A percentile compares a stretch with the other conserved stretches of the same genome.
Conservation (phyloP, 2,888 invertebrate species). For the Pristionchus japonicus region DNA sequence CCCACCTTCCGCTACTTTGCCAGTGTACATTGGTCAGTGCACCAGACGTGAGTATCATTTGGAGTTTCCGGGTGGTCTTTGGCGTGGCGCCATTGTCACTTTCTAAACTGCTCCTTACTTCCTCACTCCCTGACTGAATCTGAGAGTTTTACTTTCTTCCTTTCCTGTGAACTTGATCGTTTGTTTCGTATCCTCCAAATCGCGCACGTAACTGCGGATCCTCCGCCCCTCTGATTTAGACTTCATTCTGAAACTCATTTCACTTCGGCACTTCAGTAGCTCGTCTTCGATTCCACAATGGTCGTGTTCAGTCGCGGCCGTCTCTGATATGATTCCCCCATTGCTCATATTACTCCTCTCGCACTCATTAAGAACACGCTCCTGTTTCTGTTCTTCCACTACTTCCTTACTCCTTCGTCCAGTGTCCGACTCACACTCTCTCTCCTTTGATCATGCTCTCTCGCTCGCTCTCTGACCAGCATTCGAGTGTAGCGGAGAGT, state of each 20-base stretch:
- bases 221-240: too few relatives aligned
- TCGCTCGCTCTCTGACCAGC: too few relatives aligned
- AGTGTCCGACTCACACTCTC: not conserved
- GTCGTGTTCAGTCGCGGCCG: too few relatives aligned
- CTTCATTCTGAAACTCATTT: not conserved
- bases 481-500: too few relatives aligned
- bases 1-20: too few relatives aligned
- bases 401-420: not conserved
- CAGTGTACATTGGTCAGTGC: not conserved
- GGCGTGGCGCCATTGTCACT: too few relatives aligned
- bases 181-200: too few relatives aligned
- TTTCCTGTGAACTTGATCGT: too few relatives aligned
- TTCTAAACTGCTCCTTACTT: too few relatives aligned
- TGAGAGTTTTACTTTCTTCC: too few relatives aligned
- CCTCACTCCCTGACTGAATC: too few relatives aligned
- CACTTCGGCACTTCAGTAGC: too few relatives aligned
- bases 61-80: not conserved
- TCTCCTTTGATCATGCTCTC: not conserved
- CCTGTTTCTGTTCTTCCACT: not conserved
- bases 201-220: not conserved
- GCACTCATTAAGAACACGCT: slow-evolving; percentile 12
- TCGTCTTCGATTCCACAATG: not conserved
- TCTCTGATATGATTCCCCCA: not conserved
- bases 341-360: not conserved
- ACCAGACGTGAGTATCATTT: not conserved